Conservation (phyloP, 1,140 invertebrate species). For the Helicoverpa armigera region DNA sequence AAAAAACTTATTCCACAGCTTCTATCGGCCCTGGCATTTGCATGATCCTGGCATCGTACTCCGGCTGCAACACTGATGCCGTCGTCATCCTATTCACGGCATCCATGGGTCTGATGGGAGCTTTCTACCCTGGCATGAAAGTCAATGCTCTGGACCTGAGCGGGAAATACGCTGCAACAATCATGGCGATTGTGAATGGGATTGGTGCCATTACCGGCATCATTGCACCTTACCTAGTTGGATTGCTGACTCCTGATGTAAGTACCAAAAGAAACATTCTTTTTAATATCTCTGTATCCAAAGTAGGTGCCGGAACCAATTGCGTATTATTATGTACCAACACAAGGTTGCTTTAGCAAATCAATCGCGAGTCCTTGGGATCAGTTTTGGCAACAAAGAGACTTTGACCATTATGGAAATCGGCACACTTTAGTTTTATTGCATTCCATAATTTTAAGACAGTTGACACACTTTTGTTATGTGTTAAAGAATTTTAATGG, state of each 20-base stretch:
- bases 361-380: slow-evolving; percentile 9
- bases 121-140: slow-evolving; percentile 89
- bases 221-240: slow-evolving; percentile 92
- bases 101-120: slow-evolving; percentile 91
- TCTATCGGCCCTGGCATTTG: slow-evolving; percentile 87
- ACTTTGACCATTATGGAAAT: slow-evolving; percentile 15
- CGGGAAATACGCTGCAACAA: slow-evolving; percentile 91
- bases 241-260: slow-evolving; percentile 91
- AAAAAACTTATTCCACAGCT: slow-evolving; percentile 68
- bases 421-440: neutral
- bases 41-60: slow-evolving; percentile 88
- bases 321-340: slow-evolving; percentile 35
- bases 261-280: slow-evolving; percentile 65
- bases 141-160: slow-evolving; percentile 93
- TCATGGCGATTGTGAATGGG: slow-evolving; percentile 94
- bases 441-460: slow-evolving; percentile 8
- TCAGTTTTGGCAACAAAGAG: slow-evolving; percentile 37
- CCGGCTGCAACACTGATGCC: slow-evolving; percentile 87
- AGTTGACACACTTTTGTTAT: slow-evolving; percentile 5
- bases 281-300: no score
- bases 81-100: slow-evolving; percentile 90
- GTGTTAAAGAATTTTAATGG: neutral
- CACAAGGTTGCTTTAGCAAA: slow-evolving; percentile 7
- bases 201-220: slow-evolving; percentile 92
- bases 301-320: slow-evolving; percentile 25